phyloP scores from a whole-genome alignment of 2,888 invertebrate genomes.

The Netelia fuscicornis region DNA sequence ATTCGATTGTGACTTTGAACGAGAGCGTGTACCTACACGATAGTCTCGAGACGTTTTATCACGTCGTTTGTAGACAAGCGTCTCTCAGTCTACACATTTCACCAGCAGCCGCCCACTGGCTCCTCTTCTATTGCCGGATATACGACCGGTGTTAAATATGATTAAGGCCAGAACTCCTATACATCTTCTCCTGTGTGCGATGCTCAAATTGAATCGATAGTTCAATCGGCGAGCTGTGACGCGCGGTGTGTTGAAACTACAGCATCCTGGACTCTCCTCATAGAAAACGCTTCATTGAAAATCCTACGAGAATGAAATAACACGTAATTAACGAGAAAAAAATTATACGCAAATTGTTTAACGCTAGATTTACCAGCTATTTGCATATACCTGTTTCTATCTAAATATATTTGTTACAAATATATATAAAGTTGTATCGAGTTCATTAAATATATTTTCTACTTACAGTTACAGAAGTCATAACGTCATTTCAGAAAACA shows the following conservation, averaged over 20 bases:
- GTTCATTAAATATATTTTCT: too few relatives aligned
- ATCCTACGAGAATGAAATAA: neutral
- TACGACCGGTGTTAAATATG: slow-evolving; percentile 44
- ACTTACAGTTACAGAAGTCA: too few relatives aligned
- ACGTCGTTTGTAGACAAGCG: neutral
- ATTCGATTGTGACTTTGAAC: slow-evolving; percentile 10
- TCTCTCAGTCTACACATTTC: neutral
- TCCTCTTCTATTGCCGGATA: neutral
- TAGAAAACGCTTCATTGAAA: neutral
- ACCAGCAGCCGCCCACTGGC: neutral
- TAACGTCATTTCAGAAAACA: too few relatives aligned
- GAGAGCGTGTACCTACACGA: slow-evolving; percentile 2
- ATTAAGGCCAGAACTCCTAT: slow-evolving; percentile 25
- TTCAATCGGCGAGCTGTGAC: slow-evolving; percentile 27
- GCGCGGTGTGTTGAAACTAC: neutral
- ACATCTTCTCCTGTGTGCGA: neutral
- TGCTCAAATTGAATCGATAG: slow-evolving; percentile 49
- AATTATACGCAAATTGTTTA: neutral
- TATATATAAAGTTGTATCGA: too few relatives aligned
- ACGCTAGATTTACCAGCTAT: too few relatives aligned
- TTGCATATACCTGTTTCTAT: too few relatives aligned
- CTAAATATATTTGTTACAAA: too few relatives aligned
- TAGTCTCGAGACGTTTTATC: too few relatives aligned
- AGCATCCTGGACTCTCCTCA: neutral
- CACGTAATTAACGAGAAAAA: neutral